Evolutionary conservation across 2,797 vertebrate genomes (phyloP).

Genomic region (Brotogeris chrysoptera): DNA sequence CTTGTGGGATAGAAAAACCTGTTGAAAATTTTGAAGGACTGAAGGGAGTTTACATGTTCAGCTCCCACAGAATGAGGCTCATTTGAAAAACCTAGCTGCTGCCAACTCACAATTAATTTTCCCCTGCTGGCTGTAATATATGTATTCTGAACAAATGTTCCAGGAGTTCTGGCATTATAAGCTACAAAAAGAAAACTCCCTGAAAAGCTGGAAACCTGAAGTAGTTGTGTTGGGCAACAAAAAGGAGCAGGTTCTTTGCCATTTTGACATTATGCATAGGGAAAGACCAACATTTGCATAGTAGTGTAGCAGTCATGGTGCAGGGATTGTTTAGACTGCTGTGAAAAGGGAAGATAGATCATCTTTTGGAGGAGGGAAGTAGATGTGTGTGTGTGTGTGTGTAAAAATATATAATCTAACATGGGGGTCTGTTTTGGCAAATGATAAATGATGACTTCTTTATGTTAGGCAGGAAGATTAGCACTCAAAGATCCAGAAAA

Average conservation of each 20-base stretch:
- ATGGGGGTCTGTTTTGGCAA: neutral
- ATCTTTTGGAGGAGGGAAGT: neutral
- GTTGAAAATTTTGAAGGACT: neutral
- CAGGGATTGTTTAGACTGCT: neutral
- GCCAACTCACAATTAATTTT: slow-evolving; percentile 21
- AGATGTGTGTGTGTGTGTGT: neutral
- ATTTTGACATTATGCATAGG: neutral
- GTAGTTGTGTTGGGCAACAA: neutral
- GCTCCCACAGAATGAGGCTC: neutral
- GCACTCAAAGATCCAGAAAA: neutral
- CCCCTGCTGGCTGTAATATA: neutral
- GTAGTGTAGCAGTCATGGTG: neutral
- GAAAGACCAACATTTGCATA: neutral
- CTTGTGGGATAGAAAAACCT: neutral
- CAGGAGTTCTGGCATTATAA: neutral
- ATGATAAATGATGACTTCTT: neutral
- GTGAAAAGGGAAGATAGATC: neutral
- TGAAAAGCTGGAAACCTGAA: neutral
- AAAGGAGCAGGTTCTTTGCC: neutral
- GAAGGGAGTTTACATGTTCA: neutral
- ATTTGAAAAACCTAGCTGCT: neutral
- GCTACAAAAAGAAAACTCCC: neutral
- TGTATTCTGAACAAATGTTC: slow-evolving; percentile 13
- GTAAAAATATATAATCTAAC: neutral
- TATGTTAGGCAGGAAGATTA: neutral